A percentile compares a stretch with the other conserved stretches of the same genome.
These are phyloP conservation scores for Argyra leucocephala DNA, from an alignment of 2,888 invertebrate genomes.

Conservation along the genomic window DNA sequence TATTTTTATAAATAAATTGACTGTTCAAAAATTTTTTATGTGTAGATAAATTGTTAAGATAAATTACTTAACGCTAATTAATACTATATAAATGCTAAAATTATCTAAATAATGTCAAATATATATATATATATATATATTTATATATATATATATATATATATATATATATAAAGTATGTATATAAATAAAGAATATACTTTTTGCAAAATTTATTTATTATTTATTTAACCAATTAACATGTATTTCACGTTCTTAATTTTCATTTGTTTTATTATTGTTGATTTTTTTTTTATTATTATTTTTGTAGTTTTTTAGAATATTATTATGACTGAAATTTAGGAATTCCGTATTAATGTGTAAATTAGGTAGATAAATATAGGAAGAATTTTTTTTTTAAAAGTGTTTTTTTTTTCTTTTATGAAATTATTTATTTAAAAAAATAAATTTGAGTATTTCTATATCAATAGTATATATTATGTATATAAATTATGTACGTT, in stretches of 20 bases:
- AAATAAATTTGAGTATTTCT: no score
- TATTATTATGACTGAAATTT: not conserved
- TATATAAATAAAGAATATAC: no score
- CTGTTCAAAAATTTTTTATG: no score
- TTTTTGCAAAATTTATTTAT: not conserved
- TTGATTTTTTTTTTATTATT: not conserved
- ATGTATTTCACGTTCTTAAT: not conserved
- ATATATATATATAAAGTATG: no score
- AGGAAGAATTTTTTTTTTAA: not conserved
- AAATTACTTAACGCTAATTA: slow-evolving; percentile 6
- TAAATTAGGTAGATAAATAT: not conserved
- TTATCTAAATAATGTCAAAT: not conserved
- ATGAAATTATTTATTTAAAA: no score
- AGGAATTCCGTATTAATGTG: slow-evolving; percentile 1
- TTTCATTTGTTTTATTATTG: not conserved
- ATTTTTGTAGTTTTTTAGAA: not conserved
- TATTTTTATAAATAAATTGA: no score
- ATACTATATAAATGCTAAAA: not conserved
- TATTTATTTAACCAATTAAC: not conserved
- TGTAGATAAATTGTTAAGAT: not conserved
- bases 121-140: no score
- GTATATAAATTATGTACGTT: no score
- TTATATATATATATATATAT: no score
- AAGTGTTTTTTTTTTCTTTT: no score
- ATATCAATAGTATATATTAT: no score